Base-by-base conservation (phyloP, 2,797 vertebrate genomes). In the Fistularia commersonii region DNA sequence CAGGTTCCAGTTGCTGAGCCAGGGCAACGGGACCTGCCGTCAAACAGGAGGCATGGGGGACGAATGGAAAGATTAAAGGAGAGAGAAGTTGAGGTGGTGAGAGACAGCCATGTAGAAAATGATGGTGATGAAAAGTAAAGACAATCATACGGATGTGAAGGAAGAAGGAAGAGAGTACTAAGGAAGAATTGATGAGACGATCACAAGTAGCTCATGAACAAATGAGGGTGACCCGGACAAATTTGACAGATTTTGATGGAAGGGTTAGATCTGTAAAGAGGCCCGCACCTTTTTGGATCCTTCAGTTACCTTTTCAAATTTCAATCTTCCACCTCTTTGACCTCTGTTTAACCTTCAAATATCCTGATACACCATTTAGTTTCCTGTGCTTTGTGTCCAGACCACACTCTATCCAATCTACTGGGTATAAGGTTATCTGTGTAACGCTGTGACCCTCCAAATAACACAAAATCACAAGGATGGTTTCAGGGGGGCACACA, bases 1-100 rank as follows among this genome's bases (percentile, higher is more conserved):
- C 45, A 7, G 63, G 69, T 80, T 72, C 61, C 46, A 2, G 63
- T 69, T 64, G 69, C 56, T 78, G 52, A 36, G 57, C 49, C 34
- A 39, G 46, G 65, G 71, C 52, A 38, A 32, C 0, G 8, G 61
- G 60, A 76, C 51, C 66, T 46, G 55, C 64, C n/a, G 34, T 45
- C 11, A 0, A 61, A 56, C 55, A 61, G 45, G 47, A 58, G 47
- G 55, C 46, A 52, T 10, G 1, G n/a, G 46, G 57, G 53, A 61
- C 45, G 44, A 65, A 75, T 63, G 50, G 52, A 64, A 8, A 38
- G 44, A 75, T 67, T 62, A 58, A 63, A 58, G 15, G 46, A 38
- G 32, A 41, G 40, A 51, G 39, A 40, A 67, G 60, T 8, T 8
- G 32, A 48, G 48, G 43, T 62, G 52, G 48, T 32, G 43, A 51